phyloP scores from a whole-genome alignment of 2,888 invertebrate species.

The Ennomos quercinarius region DNA sequence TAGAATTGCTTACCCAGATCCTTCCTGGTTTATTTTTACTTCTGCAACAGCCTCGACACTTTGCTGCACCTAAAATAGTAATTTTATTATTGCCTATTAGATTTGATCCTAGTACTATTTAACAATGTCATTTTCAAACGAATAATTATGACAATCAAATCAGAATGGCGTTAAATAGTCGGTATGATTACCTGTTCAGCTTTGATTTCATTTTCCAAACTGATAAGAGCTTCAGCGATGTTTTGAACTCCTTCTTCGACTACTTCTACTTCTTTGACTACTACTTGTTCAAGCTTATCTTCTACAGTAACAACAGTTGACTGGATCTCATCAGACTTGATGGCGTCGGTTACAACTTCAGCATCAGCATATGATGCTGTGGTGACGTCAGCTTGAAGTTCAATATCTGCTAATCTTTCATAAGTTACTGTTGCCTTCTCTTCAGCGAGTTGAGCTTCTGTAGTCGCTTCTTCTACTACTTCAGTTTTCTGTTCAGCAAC shows the following conservation, averaged over 20 bases:
- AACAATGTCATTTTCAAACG: too few species aligned
- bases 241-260: slow-evolving; percentile 55
- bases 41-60: slow-evolving; percentile 45
- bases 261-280: slow-evolving; percentile 36
- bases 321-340: slow-evolving; percentile 19
- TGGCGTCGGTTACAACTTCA: slow-evolving; percentile 1
- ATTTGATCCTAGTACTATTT: too few species aligned
- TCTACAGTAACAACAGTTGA: slow-evolving; percentile 35
- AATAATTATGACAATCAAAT: too few species aligned
- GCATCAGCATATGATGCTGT: slow-evolving; percentile 24
- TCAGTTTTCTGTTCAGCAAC: slow-evolving; percentile 36
- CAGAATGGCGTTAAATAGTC: too few species aligned
- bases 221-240: slow-evolving; percentile 63
- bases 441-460: slow-evolving; percentile 32
- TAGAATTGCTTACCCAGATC: slow-evolving; percentile 55
- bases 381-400: slow-evolving; percentile 23
- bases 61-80: slow-evolving; percentile 38
- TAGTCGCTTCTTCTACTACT: slow-evolving; percentile 34
- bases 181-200: slow-evolving; percentile 57
- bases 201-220: slow-evolving; percentile 64
- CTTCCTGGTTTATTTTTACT: slow-evolving; percentile 46
- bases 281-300: slow-evolving; percentile 33
- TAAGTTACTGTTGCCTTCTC: slow-evolving; percentile 30
- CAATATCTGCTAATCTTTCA: slow-evolving; percentile 22
- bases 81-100: neutral